Conservation (phyloP, 1,140 invertebrate genomes). For the Drosophila ironensis region DNA sequence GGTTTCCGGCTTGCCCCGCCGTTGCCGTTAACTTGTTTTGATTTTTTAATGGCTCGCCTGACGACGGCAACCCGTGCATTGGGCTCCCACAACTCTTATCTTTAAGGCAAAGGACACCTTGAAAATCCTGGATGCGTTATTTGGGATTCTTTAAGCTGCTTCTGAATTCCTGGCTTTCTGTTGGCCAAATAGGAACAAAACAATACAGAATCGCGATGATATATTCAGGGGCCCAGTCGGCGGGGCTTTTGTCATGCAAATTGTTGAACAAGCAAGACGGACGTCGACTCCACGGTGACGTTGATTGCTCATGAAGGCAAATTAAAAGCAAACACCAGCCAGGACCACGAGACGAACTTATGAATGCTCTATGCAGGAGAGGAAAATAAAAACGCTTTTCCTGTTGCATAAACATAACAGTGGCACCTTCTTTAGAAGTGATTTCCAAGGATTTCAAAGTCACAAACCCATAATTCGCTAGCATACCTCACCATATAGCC, state of each 20-base stretch:
- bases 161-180: conserved; percentile 14
- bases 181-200: conserved; percentile 25
- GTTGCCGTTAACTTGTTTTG: conserved; percentile 76
- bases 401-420: too few relatives aligned
- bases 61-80: conserved; percentile 51
- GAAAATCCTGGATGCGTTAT: neutral
- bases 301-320: conserved; percentile 45
- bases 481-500: too few relatives aligned
- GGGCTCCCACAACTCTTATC: conserved; percentile 40
- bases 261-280: conserved; percentile 56
- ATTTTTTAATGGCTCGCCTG: conserved; percentile 77
- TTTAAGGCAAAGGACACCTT: conserved; percentile 23
- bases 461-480: too few relatives aligned
- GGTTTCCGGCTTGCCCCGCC: conserved; percentile 54
- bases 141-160: neutral
- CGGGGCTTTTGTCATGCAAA: conserved; percentile 71
- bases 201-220: conserved; percentile 11
- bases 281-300: conserved; percentile 29
- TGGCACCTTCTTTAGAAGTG: too few relatives aligned
- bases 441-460: too few relatives aligned
- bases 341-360: neutral
- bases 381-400: too few relatives aligned
- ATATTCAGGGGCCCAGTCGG: conserved; percentile 9
- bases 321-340: conserved; percentile 64
- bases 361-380: neutral